Percentiles rank a stretch among this genome's conserved stretches.
Conservation (phyloP, 2,113 vertebrate species). For the Mus spicilegus region DNA sequence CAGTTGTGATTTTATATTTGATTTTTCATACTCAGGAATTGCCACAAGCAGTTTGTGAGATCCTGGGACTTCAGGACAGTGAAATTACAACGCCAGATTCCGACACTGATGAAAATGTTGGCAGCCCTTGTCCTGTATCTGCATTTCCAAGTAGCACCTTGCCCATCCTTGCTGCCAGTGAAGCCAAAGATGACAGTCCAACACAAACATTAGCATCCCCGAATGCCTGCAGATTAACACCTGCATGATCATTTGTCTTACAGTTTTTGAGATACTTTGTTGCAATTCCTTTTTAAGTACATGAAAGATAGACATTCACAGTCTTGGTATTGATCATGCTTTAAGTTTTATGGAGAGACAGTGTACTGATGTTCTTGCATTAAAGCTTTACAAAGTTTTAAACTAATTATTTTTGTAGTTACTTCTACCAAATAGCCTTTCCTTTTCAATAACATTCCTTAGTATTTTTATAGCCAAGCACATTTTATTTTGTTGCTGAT, state of each 20-base stretch:
- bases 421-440: conserved; percentile 93
- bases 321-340: conserved; percentile 88
- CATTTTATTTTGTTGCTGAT: conserved; percentile 86
- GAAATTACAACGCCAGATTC: conserved; percentile 81
- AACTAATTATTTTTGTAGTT: conserved; percentile 98
- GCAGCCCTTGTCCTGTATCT: conserved; percentile 59
- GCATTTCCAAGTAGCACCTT: conserved; percentile 77
- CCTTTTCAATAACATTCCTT: conserved; percentile 91
- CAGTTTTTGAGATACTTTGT: conserved; percentile 77
- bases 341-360: conserved; percentile 87
- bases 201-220: conserved; percentile 78
- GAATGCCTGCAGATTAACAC: conserved; percentile 85
- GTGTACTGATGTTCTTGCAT: conserved; percentile 90
- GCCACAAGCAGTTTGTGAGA: conserved; percentile 91
- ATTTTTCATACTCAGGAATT: conserved; percentile 88
- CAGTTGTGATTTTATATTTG: conserved; percentile 24
- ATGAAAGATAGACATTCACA: conserved; percentile 87
- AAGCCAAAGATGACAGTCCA: conserved; percentile 84
- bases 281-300: conserved; percentile 84
- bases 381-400: conserved; percentile 92
- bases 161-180: conserved; percentile 83
- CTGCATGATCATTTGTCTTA: conserved; percentile 83
- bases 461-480: conserved; percentile 89
- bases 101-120: conserved; percentile 83
- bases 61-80: conserved; percentile 89